Percentiles rank a stretch among this genome's conserved stretches.
phyloP scores from a whole-genome alignment of 2,113 vertebrate species.

The Mola mola region DNA sequence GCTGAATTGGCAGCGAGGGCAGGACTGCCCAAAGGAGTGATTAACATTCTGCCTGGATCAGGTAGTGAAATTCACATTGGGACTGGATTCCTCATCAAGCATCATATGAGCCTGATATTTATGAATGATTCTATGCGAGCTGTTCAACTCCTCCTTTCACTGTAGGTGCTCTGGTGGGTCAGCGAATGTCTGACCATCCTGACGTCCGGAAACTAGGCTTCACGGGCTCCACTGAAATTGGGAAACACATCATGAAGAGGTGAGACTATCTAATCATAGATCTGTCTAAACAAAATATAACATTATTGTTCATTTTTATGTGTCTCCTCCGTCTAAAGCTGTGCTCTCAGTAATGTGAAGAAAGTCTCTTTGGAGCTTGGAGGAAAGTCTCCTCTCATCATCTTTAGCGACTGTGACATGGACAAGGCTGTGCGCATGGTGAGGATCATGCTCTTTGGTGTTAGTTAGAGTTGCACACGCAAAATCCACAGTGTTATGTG shows the following conservation, averaged over 20 bases:
- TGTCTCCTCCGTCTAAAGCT: slow-evolving; percentile 71
- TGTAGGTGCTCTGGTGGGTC: slow-evolving; percentile 85
- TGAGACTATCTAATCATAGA: slow-evolving; percentile 35
- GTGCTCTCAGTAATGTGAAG: slow-evolving; percentile 88
- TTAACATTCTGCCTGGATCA: slow-evolving; percentile 88
- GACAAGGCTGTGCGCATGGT: slow-evolving; percentile 90
- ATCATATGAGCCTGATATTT: not conserved
- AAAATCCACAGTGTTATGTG: not conserved
- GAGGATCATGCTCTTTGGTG: not conserved
- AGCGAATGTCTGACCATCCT: slow-evolving; percentile 86
- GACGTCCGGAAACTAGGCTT: slow-evolving; percentile 91
- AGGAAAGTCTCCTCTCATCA: slow-evolving; percentile 90
- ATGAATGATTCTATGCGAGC: too few species aligned
- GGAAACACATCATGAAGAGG: slow-evolving; percentile 93
- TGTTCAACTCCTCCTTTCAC: not conserved
- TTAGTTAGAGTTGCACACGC: not conserved
- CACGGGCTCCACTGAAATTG: slow-evolving; percentile 89
- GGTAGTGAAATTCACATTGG: slow-evolving; percentile 70
- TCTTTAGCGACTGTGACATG: slow-evolving; percentile 90
- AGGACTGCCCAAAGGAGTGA: slow-evolving; percentile 86
- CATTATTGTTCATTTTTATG: not conserved
- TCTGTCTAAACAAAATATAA: not conserved
- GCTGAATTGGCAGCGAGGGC: slow-evolving; percentile 85
- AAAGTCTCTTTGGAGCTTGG: slow-evolving; percentile 91
- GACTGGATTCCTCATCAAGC: not conserved